phyloP scores from a whole-genome alignment of 2,113 vertebrate genomes.

The Bubalus kerabau region DNA sequence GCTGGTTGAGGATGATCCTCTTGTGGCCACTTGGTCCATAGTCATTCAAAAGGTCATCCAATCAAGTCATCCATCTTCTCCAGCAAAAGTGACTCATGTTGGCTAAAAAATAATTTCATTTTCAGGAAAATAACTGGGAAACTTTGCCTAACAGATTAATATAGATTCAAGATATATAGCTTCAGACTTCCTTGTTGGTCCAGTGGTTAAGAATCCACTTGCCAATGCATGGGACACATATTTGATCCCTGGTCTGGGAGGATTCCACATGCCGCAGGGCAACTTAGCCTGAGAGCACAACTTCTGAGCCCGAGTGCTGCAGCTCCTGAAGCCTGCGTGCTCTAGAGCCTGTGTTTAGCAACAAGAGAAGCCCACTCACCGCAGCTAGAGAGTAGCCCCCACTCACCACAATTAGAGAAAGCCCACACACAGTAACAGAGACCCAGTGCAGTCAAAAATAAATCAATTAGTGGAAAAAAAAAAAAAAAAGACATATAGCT shows the following conservation, averaged over 20 bases:
- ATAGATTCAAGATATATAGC: background rate
- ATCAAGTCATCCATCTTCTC: background rate
- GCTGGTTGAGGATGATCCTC: fast-evolving
- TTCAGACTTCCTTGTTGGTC: background rate
- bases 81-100: background rate
- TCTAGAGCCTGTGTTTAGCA: background rate
- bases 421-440: background rate
- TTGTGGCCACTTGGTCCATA: background rate
- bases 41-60: background rate
- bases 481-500: background rate
- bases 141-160: background rate
- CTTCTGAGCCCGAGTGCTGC: fast-evolving
- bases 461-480: background rate
- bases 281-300: background rate
- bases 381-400: background rate
- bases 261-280: background rate
- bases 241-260: background rate
- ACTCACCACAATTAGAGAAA: background rate
- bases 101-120: background rate
- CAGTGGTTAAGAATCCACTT: background rate
- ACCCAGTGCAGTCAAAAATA: background rate
- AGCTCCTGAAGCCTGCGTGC: background rate
- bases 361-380: background rate
- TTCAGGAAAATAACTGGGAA: background rate
- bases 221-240: background rate